These are phyloP conservation scores for Gymnoscopelus braueri DNA, from an alignment of 2,797 vertebrate species.

Conservation along the genomic window DNA sequence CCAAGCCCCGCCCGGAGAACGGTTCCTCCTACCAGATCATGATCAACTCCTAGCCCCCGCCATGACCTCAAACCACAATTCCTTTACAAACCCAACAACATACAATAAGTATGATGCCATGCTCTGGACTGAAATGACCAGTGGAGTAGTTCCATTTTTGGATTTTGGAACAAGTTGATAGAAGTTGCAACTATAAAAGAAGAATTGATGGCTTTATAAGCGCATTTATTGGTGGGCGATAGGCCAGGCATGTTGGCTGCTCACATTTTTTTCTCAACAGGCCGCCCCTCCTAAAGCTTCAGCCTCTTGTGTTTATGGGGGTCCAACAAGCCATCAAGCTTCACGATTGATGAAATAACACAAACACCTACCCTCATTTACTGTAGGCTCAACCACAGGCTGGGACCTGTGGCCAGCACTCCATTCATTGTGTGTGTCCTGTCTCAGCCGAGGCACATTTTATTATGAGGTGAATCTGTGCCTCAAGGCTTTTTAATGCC, in stretches of 20 bases:
- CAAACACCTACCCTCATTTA: constrained; percentile 5
- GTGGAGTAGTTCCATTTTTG: constrained; percentile 8
- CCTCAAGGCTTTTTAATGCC: constrained; percentile 14
- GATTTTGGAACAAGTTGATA: not conserved
- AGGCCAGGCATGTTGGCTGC: no score
- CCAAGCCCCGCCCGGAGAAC: constrained; percentile 85
- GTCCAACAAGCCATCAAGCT: no score
- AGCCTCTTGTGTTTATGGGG: no score
- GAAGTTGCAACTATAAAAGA: not conserved
- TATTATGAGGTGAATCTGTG: constrained; percentile 21
- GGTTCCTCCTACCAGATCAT: constrained; percentile 85
- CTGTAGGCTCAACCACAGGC: constrained; percentile 37
- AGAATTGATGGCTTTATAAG: not conserved
- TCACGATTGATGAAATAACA: not conserved
- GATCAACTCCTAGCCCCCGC: constrained; percentile 83
- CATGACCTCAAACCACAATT: not conserved
- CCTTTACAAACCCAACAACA: not conserved
- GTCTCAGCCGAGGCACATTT: constrained; percentile 15
- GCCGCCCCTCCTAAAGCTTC: no score
- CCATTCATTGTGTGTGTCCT: constrained; percentile 5
- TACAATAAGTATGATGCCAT: not conserved
- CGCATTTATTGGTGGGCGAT: no score
- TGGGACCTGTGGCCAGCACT: constrained; percentile 48
- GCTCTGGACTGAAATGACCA: not conserved
- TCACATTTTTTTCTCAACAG: no score